Conservation (phyloP, 1,140 invertebrate genomes). For the Vanessa atalanta region DNA sequence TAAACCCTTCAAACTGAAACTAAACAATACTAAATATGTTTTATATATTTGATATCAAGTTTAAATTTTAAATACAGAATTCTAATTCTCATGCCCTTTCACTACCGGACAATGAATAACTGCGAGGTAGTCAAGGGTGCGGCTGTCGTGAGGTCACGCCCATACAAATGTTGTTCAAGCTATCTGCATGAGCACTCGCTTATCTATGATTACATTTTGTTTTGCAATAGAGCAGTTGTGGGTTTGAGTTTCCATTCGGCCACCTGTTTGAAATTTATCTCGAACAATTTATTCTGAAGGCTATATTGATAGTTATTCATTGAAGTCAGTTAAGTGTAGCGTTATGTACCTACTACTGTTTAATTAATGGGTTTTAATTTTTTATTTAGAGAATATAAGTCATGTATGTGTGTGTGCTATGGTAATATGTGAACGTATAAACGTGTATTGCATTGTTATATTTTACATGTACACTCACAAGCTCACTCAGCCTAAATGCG, state of each 20-base stretch:
- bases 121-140: constrained; percentile 46
- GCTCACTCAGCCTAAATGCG: too few relatives aligned
- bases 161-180: constrained; percentile 41
- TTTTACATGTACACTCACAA: too few relatives aligned
- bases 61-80: constrained; percentile 1
- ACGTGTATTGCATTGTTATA: too few relatives aligned
- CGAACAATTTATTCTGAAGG: constrained; percentile 3
- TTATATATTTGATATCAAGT: background rate
- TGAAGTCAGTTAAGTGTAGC: background rate
- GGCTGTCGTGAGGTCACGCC: constrained; percentile 50
- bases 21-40: background rate
- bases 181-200: constrained; percentile 41
- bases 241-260: constrained; percentile 13
- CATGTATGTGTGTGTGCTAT: too few relatives aligned
- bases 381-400: too few relatives aligned
- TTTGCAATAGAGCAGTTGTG: constrained; percentile 30
- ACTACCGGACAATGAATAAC: constrained; percentile 46
- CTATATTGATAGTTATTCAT: constrained; percentile 10
- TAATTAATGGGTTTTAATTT: too few relatives aligned
- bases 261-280: constrained; percentile 26
- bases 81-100: constrained; percentile 47
- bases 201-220: constrained; percentile 44
- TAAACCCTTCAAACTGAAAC: too few relatives aligned
- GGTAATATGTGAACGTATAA: too few relatives aligned
- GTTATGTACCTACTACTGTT: background rate